Evolutionary conservation across 2,888 invertebrate species (phyloP).

Genomic region (Calliopum simillimum): DNA sequence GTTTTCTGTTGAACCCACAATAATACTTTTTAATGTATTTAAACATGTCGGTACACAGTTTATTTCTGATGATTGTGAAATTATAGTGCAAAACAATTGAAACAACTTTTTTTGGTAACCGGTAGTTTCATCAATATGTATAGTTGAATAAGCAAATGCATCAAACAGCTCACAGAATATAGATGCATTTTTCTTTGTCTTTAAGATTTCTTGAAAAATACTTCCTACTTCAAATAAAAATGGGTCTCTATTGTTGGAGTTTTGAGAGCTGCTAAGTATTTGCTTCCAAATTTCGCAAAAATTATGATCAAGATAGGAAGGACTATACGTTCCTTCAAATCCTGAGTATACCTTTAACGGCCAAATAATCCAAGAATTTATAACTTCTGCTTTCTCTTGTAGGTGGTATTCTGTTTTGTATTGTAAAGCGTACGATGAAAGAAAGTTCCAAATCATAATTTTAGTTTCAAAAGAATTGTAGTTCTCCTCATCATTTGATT

Average conservation of each 20-base stretch:
- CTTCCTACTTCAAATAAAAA: conserved; percentile 49
- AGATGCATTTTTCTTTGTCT: conserved; percentile 23
- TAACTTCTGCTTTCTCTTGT: conserved; percentile 48
- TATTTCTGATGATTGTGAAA: background rate
- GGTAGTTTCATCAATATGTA: conserved; percentile 51
- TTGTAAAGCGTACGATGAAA: conserved; percentile 51
- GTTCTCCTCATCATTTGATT: conserved; percentile 54
- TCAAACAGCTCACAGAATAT: conserved; percentile 57
- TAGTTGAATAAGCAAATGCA: conserved; percentile 49
- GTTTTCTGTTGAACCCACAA: conserved; percentile 51
- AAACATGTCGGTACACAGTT: conserved; percentile 52
- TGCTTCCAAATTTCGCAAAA: conserved; percentile 59
- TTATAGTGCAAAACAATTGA: conserved; percentile 31
- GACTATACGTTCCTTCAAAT: conserved; percentile 50
- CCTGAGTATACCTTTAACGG: conserved; percentile 55
- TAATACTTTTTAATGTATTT: conserved; percentile 54
- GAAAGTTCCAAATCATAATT: conserved; percentile 58
- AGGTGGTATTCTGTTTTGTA: conserved; percentile 55
- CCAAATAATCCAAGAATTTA: conserved; percentile 63
- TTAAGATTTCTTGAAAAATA: conserved; percentile 48
- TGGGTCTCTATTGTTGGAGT: conserved; percentile 50
- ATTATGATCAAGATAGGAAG: conserved; percentile 47
- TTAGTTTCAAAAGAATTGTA: conserved; percentile 55
- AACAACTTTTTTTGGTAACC: conserved; percentile 43
- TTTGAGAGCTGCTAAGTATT: conserved; percentile 53